Evolutionary conservation across 2,888 invertebrate species (phyloP), one percentile per base, ranked within the genome.

Genomic region (Pseudoips prasinana): DNA sequence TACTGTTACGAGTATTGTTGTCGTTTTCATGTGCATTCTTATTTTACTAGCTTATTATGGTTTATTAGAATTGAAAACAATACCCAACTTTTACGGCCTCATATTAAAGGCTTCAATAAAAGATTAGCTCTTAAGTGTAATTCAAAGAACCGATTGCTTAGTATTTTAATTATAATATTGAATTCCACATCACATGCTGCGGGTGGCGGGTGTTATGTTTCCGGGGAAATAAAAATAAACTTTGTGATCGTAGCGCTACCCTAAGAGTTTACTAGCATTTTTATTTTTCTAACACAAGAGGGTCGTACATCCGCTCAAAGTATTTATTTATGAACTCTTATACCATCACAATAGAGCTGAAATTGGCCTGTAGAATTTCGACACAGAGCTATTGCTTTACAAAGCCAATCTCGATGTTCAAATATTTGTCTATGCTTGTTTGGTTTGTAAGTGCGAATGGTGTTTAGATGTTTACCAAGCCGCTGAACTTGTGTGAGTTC

Each of bases 371-470:
- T 41, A 43, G 40, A 43, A 46, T 50, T 62, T 56, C 36, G 34
- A 64, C 56, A 60, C 62, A 69, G 54, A 49, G 62, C 46, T 72
- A 55, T 73, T 73, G 66, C 60, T 67, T 72, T 73, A 67, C 72
- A 69, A 64, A 77, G 65, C 63, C 76, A 81, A 80, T 79, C 71
- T 74, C 64, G 58, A 60, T 68, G 81, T 80, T 79, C 79, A 82
- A 86, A 87, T 86, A 85, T 87, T 87, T 82, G 79, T 77, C 57
- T 79, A 73, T 73, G 73, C 77, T 72, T 86, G 85, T 85, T 86
- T 86, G 77, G 65, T 80, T 81, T 83, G 85, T 85, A 83, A 86
- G 86, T 87, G 84, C 84, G 83, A 87, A 87, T 87, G 85, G 86
- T 82, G 84, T 83, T 84, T 79, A 80, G 74, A 73, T 87, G 81